Conservation (phyloP, 2,797 vertebrate species). For the Orestias chungarensis region DNA sequence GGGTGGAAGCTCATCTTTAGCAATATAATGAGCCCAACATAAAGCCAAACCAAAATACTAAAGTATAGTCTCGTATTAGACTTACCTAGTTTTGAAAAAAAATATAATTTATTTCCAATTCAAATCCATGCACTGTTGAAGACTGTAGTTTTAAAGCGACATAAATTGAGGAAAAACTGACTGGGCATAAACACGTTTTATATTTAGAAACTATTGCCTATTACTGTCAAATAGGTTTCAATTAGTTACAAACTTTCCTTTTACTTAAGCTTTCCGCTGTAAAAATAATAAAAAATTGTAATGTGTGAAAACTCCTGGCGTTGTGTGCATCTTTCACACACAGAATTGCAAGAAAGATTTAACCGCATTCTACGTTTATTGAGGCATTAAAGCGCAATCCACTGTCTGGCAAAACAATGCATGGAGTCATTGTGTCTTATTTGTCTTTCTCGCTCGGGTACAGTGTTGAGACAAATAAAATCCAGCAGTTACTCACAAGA, state of each 20-base stretch:
- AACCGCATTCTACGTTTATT: not conserved
- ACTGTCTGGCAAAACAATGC: not conserved
- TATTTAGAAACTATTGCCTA: not conserved
- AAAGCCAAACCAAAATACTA: not conserved
- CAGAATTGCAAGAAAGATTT: too few relatives aligned
- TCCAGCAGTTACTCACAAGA: conserved; percentile 62
- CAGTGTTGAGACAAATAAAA: not conserved
- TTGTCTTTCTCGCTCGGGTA: too few relatives aligned
- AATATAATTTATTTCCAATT: not conserved
- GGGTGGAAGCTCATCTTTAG: not conserved
- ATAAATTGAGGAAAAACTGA: not conserved
- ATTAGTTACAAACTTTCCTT: not conserved
- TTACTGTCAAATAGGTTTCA: not conserved
- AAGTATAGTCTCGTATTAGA: not conserved
- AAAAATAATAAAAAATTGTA: not conserved
- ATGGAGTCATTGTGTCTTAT: not conserved
- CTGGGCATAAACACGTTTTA: not conserved
- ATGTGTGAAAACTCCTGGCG: not conserved
- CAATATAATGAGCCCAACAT: not conserved
- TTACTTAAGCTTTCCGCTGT: not conserved
- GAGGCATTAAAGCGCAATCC: not conserved
- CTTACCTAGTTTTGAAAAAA: too few relatives aligned
- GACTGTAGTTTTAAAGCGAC: not conserved
- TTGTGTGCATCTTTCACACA: not conserved
- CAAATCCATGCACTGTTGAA: not conserved